Evolutionary conservation across 2,888 invertebrate genomes (phyloP).

Genomic region (Hydrotaea diabolus): DNA sequence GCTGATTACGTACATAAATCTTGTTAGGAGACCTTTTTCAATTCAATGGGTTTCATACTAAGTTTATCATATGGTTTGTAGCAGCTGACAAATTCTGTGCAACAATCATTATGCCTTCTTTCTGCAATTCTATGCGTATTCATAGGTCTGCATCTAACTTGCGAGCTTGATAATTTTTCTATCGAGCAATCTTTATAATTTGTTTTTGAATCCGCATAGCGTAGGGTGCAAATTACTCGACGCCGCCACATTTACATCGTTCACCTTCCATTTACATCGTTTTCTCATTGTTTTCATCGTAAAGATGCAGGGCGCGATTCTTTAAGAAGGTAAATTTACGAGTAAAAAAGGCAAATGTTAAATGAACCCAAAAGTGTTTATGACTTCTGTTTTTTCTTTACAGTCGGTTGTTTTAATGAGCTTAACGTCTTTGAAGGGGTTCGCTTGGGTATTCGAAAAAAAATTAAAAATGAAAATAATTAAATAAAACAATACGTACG

Average conservation of each 20-base stretch:
- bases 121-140: too few relatives aligned
- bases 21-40: slow-evolving; percentile 50
- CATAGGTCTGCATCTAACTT: too few relatives aligned
- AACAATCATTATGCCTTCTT: too few relatives aligned
- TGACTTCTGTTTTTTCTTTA: slow-evolving; percentile 59
- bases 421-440: slow-evolving; percentile 27
- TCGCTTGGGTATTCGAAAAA: slow-evolving; percentile 15
- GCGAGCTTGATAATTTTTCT: too few relatives aligned
- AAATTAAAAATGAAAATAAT: slow-evolving; percentile 52
- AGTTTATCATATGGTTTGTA: neutral
- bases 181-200: too few relatives aligned
- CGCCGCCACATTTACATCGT: neutral
- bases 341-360: neutral
- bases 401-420: slow-evolving; percentile 47
- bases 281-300: neutral
- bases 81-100: neutral
- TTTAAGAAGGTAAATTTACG: neutral
- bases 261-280: neutral
- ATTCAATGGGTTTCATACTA: neutral
- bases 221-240: neutral
- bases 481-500: slow-evolving; percentile 51
- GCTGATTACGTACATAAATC: slow-evolving; percentile 65
- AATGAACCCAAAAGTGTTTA: slow-evolving; percentile 51
- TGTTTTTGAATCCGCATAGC: neutral
- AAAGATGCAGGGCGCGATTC: neutral